These are phyloP conservation scores for Drosophila sechellia DNA, from an alignment of 1,140 invertebrate genomes.

Conservation along the genomic window DNA sequence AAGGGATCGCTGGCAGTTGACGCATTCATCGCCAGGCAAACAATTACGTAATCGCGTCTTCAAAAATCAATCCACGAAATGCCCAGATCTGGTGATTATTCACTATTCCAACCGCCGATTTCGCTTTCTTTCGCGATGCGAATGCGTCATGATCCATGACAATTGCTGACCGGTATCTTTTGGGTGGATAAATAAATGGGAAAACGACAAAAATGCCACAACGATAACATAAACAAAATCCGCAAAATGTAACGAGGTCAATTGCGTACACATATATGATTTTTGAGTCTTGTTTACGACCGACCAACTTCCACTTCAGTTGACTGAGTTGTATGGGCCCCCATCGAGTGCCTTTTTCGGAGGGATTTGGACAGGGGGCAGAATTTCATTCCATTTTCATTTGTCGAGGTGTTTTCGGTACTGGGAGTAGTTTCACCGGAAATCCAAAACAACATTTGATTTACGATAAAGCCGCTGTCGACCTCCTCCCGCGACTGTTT, in stretches of 20 bases:
- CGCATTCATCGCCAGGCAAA: constrained; percentile 46
- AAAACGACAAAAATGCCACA: constrained; percentile 32
- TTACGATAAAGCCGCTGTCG: constrained; percentile 65
- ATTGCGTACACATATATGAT: constrained; percentile 21
- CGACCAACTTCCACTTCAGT: constrained; percentile 8
- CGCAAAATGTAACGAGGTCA: constrained; percentile 53
- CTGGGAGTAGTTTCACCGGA: constrained; percentile 74
- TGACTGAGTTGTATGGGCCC: constrained; percentile 27
- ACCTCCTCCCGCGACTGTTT: constrained; percentile 56
- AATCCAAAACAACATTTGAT: constrained; percentile 79
- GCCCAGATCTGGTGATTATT: constrained; percentile 50
- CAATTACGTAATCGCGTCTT: constrained; percentile 51
- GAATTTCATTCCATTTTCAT: constrained; percentile 8
- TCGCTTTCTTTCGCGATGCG: constrained; percentile 74
- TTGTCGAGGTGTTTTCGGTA: constrained; percentile 24
- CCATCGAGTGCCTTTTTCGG: constrained; percentile 5
- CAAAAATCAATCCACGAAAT: constrained; percentile 34
- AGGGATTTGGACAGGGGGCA: background rate
- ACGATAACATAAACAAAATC: constrained; percentile 48
- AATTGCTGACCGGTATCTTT: constrained; percentile 66
- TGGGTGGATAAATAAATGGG: constrained; percentile 7
- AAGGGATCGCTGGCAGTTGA: constrained; percentile 39
- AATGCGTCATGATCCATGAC: constrained; percentile 70
- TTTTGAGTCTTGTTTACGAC: constrained; percentile 26
- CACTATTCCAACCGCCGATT: constrained; percentile 30